Conservation (phyloP, 2,113 vertebrate species). For the Heterotilapia buettikoferi region DNA sequence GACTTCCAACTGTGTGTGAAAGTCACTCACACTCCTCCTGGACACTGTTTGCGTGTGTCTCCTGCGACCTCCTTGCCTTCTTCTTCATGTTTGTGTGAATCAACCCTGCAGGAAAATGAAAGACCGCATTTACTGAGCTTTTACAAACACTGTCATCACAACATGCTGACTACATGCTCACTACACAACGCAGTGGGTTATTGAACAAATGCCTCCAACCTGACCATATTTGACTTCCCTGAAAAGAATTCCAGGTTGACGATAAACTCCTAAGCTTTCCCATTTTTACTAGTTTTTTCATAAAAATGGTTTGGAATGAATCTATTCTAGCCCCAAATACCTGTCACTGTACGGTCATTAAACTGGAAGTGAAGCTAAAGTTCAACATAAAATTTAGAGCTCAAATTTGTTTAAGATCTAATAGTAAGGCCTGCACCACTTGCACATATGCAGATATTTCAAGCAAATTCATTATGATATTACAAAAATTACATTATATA, state of each 20-base stretch:
- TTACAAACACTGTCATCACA: neutral
- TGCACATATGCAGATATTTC: neutral
- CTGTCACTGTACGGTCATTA: neutral
- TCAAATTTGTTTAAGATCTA: neutral
- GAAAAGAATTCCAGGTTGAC: neutral
- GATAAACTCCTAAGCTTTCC: neutral
- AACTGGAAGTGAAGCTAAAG: neutral
- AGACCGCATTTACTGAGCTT: neutral
- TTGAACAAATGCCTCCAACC: neutral
- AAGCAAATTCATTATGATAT: neutral
- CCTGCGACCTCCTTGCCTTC: neutral
- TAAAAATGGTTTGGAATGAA: neutral
- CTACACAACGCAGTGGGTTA: neutral
- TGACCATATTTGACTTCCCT: neutral
- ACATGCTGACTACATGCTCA: neutral
- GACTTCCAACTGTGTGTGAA: neutral
- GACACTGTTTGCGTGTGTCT: neutral
- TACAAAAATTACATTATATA: neutral
- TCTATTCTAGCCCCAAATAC: neutral
- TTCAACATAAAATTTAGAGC: neutral
- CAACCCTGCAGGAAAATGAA: neutral
- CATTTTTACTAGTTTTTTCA: neutral
- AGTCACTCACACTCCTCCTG: slow-evolving; percentile 26
- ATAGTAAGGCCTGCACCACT: neutral
- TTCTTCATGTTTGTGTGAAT: slow-evolving; percentile 21